Conservation (phyloP, 2,888 invertebrate genomes). For the Idaea biselata region DNA sequence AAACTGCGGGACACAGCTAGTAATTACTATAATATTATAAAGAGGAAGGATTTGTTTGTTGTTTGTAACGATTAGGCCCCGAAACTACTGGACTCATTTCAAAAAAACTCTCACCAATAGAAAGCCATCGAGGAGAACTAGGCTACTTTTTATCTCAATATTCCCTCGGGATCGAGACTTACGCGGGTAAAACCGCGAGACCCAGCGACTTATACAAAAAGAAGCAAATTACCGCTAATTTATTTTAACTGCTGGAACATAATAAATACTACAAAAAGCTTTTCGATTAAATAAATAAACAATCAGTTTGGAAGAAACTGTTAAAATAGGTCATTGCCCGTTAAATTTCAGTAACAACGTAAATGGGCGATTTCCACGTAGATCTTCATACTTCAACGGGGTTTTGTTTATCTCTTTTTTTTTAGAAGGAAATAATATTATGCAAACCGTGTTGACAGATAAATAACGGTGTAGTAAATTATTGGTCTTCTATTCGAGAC, state of each 20-base stretch:
- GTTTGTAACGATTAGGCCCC: no score
- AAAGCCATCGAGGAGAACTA: no score
- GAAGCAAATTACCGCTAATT: neutral
- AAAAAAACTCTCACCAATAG: no score
- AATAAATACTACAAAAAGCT: neutral
- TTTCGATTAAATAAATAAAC: constrained; percentile 11
- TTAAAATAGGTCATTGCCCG: neutral
- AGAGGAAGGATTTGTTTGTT: no score
- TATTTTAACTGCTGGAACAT: neutral
- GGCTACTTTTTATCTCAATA: no score
- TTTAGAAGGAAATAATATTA: constrained; percentile 15
- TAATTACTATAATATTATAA: no score
- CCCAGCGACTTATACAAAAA: neutral
- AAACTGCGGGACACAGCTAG: no score
- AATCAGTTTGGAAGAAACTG: constrained; percentile 10
- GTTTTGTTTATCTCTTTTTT: constrained; percentile 22
- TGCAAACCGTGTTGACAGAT: neutral
- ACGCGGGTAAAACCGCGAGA: no score
- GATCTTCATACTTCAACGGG: constrained; percentile 8
- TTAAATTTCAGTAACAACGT: constrained; percentile 1
- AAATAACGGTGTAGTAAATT: neutral
- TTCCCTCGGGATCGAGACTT: no score
- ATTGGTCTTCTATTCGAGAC: neutral
- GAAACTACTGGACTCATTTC: no score
- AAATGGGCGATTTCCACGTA: constrained; percentile 7